Base-by-base conservation (phyloP, 2,888 invertebrate genomes). In the Idaea biselata region DNA sequence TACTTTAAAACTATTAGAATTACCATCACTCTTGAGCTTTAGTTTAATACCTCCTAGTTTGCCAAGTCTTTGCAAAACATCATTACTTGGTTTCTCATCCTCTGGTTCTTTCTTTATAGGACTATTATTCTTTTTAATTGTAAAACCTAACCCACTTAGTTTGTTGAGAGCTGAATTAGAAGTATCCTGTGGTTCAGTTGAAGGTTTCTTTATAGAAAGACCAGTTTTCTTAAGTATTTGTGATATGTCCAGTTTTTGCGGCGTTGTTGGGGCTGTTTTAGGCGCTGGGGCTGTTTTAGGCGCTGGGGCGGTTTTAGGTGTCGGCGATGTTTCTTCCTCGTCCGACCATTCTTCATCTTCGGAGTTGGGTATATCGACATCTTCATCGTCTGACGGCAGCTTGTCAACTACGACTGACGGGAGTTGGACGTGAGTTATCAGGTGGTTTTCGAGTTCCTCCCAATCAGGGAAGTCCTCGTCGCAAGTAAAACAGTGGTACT, bases 351-450 rank as follows among this genome's bases (percentile, higher is more conserved):
- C 84, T 62, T 91, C 91, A 77, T 91, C 90, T 73, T 84, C 90
- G 8, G 88, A 89, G 7, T 77, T 81, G 69, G 81, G 76, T 56
- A 75, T 76, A 64, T 89, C 87, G 56, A 75, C 76, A 64, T 89
- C 87, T 87, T 94, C 86, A 82, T 88, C 88, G 92, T 94, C 85
- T 79, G 94, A 93, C 68, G 92, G 91, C 79, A 93, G 87, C 75
- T 87, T 91, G 73, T 89, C 85, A 68, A 94, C 71, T 57, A 89
- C 79, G 63, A 94, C 83, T 0, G 80, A 83, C 58, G 94, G 94
- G 73, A 94, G 87, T 7, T 91, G 93, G 58, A 94, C 93, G 87
- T 94, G 94, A 61, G 89, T 87, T 44, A 93, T 84, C 14, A 94
- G 83, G 78, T 94, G 94, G 16, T 86, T 84, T 70, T 94, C 87